Evolutionary conservation across 2,888 invertebrate genomes (phyloP), one percentile per base, ranked within the genome.

Genomic region (Tuberolachnus salignus): DNA sequence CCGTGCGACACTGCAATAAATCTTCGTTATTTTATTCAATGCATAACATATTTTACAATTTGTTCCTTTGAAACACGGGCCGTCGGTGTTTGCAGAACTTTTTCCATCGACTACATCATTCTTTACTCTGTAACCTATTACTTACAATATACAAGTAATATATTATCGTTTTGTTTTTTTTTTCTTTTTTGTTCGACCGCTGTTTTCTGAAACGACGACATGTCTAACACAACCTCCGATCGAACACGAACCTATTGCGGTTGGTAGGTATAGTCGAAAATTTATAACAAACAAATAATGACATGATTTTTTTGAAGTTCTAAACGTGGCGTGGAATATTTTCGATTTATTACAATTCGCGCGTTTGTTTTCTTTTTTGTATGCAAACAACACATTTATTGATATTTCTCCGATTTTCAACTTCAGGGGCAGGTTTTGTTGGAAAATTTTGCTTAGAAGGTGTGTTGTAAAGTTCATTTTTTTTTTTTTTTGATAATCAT

Each of bases 1-100:
- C 19, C 14, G 19, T 51, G 34, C 13, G 16, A 46, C 16, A n/a
- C 16, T 14, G 34, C 57, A n/a, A 61, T 72, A 63, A 73, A 73
- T 73, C 61, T 51, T 63, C 51, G 72, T 73, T 73, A 61, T 73
- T 63, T 72, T 21, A 73, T 61, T 51, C 72, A 26, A 51, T 73
- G 61, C 61, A 51, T 73, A 61, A 51, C 61, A 63, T 61, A 73
- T 73, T 73, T 73, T 34, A 73, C 34, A 11, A 73, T 73, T 63
- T 63, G 72, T 73, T 51, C 13, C 21, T 34, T 73, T 21, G 19
- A 21, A 61, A 73, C 72, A 61, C 34, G 61, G 34, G 21, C 51
- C 26, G 46, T 73, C 11, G 49, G 19, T 26, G 19, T 61, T 71
- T 49, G 34, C 34, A 34, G 72, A 72, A 72, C 61, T 55, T 51